phyloP scores from a whole-genome alignment of 2,888 invertebrate species.

The Scaptomyza flava region DNA sequence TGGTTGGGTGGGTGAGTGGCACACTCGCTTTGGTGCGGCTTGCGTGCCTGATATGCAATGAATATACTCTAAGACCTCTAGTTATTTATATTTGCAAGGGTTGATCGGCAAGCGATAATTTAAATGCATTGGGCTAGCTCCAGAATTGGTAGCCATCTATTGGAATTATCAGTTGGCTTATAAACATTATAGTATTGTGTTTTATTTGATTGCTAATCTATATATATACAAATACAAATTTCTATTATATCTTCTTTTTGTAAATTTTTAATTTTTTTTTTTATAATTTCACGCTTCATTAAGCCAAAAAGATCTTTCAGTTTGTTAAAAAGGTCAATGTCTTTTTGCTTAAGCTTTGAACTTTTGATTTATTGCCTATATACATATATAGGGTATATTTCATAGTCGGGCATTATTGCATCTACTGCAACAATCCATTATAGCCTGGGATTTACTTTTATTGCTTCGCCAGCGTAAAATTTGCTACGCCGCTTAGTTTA shows the following conservation, averaged over 20 bases:
- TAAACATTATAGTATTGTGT: neutral
- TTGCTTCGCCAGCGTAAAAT: slow-evolving; percentile 69
- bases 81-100: neutral
- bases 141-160: neutral
- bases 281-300: too few relatives aligned
- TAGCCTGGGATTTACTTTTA: slow-evolving; percentile 56
- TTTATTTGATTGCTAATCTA: too few relatives aligned
- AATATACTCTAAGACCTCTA: slow-evolving; percentile 8
- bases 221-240: too few relatives aligned
- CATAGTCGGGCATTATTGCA: neutral
- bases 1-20: slow-evolving; percentile 10
- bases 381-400: slow-evolving; percentile 7
- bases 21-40: neutral
- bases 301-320: too few relatives aligned
- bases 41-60: slow-evolving; percentile 15
- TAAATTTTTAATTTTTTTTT: neutral
- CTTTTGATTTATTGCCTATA: neutral
- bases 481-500: slow-evolving; percentile 67
- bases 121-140: neutral
- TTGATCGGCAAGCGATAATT: slow-evolving; percentile 1
- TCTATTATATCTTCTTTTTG: neutral
- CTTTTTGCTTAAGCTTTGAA: too few relatives aligned
- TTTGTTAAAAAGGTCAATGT: too few relatives aligned
- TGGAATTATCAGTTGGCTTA: neutral
- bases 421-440: slow-evolving; percentile 12